These are phyloP conservation scores for Elaphurus davidianus DNA, from an alignment of 2,113 vertebrate species.

Conservation along the genomic window DNA sequence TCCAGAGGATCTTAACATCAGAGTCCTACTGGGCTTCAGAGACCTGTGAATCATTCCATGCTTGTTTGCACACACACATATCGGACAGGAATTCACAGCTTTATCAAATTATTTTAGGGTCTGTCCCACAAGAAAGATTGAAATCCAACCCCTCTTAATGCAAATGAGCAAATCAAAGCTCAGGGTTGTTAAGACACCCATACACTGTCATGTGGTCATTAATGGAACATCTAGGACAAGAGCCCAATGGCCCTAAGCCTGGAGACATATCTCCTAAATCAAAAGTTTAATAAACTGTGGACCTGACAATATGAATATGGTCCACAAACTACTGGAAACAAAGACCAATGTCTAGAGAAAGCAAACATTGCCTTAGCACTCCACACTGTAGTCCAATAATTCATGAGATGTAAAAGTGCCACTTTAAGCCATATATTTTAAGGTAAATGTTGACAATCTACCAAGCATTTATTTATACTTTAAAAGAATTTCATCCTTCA, in stretches of 20 bases:
- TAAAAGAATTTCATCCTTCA: slow-evolving; percentile 54
- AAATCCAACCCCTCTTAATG: not conserved
- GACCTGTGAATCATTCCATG: not conserved
- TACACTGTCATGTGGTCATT: not conserved
- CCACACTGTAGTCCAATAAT: not conserved
- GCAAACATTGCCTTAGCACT: not conserved
- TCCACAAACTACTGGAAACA: not conserved
- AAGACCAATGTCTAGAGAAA: not conserved
- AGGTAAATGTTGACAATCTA: not conserved
- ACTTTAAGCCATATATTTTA: not conserved
- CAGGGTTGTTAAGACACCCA: not conserved
- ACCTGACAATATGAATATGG: not conserved
- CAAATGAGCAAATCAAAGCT: not conserved
- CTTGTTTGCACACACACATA: not conserved
- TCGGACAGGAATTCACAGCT: not conserved
- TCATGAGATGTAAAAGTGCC: not conserved
- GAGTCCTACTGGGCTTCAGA: not conserved
- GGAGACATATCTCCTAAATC: not conserved
- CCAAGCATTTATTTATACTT: slow-evolving; percentile 4
- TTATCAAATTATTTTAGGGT: not conserved
- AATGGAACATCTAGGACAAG: not conserved
- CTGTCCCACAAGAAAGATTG: not conserved
- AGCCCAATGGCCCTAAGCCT: not conserved
- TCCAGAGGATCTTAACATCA: not conserved
- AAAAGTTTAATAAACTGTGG: not conserved